Conservation (phyloP, 2,888 invertebrate species). For the Epirrhoe alternata region DNA sequence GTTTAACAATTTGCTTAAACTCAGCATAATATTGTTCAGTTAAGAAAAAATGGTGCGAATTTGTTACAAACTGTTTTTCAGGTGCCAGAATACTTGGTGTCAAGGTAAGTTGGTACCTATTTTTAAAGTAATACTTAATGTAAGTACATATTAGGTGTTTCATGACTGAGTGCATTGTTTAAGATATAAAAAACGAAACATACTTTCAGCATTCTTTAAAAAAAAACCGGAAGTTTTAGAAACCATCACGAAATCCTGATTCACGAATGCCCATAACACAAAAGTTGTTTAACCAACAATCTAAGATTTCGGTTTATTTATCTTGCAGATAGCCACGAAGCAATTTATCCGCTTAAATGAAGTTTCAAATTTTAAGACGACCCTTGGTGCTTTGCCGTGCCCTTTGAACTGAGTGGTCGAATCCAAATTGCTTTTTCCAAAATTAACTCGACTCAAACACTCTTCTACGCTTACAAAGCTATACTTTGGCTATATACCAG, state of each 20-base stretch:
- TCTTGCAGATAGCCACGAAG: conserved; percentile 77
- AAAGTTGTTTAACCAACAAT: conserved; percentile 69
- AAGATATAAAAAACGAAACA: no score
- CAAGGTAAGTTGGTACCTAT: no score
- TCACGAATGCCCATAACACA: conserved; percentile 39
- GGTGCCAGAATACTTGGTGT: no score
- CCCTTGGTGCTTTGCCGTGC: conserved; percentile 57
- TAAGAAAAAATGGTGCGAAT: no score
- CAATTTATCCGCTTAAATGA: conserved; percentile 80
- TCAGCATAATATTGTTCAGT: neutral
- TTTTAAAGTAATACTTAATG: no score
- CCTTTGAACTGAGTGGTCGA: conserved; percentile 74
- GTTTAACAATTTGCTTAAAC: neutral
- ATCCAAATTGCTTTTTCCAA: conserved; percentile 77
- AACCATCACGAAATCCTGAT: conserved; percentile 21
- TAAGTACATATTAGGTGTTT: no score
- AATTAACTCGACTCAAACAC: conserved; percentile 53
- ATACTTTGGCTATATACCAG: neutral
- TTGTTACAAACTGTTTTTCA: no score
- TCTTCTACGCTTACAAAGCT: conserved; percentile 15
- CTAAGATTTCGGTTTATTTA: conserved; percentile 75
- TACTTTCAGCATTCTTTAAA: no score
- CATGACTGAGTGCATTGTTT: no score
- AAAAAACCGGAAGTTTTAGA: neutral
- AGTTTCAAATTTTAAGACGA: conserved; percentile 81